Conservation (phyloP, 2,888 invertebrate genomes). For the Loripinus fragilis region DNA sequence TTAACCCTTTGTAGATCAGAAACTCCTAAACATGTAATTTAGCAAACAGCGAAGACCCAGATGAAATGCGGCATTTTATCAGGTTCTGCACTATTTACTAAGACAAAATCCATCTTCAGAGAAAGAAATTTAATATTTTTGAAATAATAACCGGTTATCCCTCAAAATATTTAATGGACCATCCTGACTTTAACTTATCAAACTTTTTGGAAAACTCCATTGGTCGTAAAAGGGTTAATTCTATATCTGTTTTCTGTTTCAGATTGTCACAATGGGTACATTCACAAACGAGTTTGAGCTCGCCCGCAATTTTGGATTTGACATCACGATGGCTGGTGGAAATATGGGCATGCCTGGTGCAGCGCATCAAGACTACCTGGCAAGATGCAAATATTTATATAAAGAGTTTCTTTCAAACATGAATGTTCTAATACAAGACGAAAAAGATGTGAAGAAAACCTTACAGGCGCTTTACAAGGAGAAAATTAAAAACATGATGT, state of each 20-base stretch:
- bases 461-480: conserved; percentile 56
- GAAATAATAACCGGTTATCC: too few species aligned
- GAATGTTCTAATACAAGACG: conserved; percentile 65
- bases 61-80: too few species aligned
- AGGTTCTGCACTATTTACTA: too few species aligned
- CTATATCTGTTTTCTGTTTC: not conserved
- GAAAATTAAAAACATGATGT: conserved; percentile 57
- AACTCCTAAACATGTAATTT: too few species aligned
- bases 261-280: conserved; percentile 18
- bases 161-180: too few species aligned
- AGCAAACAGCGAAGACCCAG: too few species aligned
- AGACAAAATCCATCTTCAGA: too few species aligned
- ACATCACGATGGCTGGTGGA: conserved; percentile 72
- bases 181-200: too few species aligned
- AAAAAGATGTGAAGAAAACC: conserved; percentile 56
- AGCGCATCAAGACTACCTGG: conserved; percentile 66
- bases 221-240: too few species aligned
- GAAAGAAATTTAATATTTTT: too few species aligned
- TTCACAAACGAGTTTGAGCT: conserved; percentile 49
- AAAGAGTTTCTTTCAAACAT: conserved; percentile 70
- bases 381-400: conserved; percentile 65
- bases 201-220: too few species aligned
- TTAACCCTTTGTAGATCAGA: too few species aligned
- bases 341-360: conserved; percentile 67
- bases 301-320: conserved; percentile 71